Conservation (phyloP, 1,140 invertebrate genomes). For the Anadara kagoshimensis region DNA sequence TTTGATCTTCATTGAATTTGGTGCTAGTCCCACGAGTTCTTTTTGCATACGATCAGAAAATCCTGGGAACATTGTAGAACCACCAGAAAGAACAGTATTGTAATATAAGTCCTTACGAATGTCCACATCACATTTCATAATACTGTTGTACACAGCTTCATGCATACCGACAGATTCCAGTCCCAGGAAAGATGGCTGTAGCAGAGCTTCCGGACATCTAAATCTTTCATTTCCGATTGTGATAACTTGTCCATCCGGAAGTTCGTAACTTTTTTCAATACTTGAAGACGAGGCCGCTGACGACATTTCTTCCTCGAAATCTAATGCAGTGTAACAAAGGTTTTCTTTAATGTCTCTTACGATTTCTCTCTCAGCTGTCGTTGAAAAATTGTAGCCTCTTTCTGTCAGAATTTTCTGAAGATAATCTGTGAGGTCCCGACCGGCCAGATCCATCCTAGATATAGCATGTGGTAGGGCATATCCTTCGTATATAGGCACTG, state of each 20-base stretch:
- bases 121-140: conserved; percentile 80
- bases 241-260: conserved; percentile 71
- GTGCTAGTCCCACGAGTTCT: conserved; percentile 84
- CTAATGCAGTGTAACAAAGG: conserved; percentile 91
- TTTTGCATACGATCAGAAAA: conserved; percentile 75
- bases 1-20: conserved; percentile 85
- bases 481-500: conserved; percentile 91
- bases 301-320: conserved; percentile 91
- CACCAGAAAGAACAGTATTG: conserved; percentile 81
- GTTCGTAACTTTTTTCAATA: conserved; percentile 75
- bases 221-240: conserved; percentile 68
- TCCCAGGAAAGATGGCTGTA: conserved; percentile 78
- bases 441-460: conserved; percentile 91
- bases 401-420: conserved; percentile 96
- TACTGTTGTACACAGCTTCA: conserved; percentile 89
- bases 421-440: conserved; percentile 95
- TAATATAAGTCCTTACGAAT: conserved; percentile 92
- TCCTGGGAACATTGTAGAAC: conserved; percentile 77
- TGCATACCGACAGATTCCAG: conserved; percentile 65
- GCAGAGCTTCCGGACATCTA: conserved; percentile 78
- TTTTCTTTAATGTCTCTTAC: conserved; percentile 82
- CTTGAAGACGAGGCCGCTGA: conserved; percentile 47
- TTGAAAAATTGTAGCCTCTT: conserved; percentile 96
- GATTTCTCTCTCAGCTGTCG: conserved; percentile 74
- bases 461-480: conserved; percentile 85